These are phyloP conservation scores for Cheumatopsyche charites DNA, from an alignment of 1,140 invertebrate genomes.

Conservation along the genomic window DNA sequence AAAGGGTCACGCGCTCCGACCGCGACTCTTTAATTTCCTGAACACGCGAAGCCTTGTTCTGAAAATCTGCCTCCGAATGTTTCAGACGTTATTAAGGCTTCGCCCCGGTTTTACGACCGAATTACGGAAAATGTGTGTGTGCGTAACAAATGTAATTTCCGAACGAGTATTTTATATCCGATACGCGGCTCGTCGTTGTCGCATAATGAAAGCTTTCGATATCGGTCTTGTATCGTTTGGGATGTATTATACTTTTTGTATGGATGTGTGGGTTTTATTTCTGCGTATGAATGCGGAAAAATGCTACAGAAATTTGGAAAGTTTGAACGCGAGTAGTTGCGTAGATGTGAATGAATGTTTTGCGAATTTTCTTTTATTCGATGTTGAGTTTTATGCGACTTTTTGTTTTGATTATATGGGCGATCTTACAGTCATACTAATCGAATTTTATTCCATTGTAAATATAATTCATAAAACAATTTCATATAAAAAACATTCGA, in stretches of 20 bases:
- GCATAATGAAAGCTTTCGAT: constrained; percentile 31
- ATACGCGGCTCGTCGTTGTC: constrained; percentile 35
- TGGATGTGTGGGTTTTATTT: not conserved
- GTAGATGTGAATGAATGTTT: too few relatives aligned
- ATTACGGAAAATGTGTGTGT: not conserved
- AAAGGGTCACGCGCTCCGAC: constrained; percentile 1
- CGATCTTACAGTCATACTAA: too few relatives aligned
- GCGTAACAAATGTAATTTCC: constrained; percentile 47
- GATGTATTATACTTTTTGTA: not conserved
- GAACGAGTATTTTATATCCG: constrained; percentile 46
- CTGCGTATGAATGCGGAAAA: too few relatives aligned
- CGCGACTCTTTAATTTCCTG: constrained; percentile 48
- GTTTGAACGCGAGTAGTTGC: too few relatives aligned
- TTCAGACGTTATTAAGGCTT: constrained; percentile 26
- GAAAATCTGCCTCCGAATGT: constrained; percentile 26
- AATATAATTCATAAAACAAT: too few relatives aligned
- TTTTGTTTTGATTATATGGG: too few relatives aligned
- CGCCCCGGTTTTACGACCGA: constrained; percentile 24
- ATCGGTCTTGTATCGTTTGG: not conserved
- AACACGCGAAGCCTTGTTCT: constrained; percentile 46
- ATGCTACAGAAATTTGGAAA: too few relatives aligned
- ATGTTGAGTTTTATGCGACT: too few relatives aligned
- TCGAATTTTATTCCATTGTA: too few relatives aligned
- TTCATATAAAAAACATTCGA: too few relatives aligned
- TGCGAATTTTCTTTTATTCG: too few relatives aligned